Conservation (phyloP, 2,888 invertebrate genomes). For the Uloborus plumipes region DNA sequence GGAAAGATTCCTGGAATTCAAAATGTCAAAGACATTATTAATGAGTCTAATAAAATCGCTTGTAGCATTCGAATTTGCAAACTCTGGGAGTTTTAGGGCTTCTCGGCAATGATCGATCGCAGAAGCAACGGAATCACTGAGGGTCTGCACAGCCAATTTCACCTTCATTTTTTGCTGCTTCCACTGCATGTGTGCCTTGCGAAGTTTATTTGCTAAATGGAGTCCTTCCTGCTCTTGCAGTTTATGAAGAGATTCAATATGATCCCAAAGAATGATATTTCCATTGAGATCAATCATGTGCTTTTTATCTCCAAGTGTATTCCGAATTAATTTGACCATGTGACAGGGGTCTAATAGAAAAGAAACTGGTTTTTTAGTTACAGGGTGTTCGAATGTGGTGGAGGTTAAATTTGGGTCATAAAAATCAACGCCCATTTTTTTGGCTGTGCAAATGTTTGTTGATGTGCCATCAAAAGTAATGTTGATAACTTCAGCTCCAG, state of each 20-base stretch:
- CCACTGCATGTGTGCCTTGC: constrained; percentile 8
- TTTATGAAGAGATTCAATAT: constrained; percentile 12
- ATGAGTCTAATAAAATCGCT: too few relatives aligned
- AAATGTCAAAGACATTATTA: too few relatives aligned
- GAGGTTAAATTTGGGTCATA: neutral
- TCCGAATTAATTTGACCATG: constrained; percentile 29
- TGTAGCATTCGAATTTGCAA: neutral
- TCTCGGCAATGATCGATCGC: constrained; percentile 14
- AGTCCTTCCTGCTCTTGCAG: constrained; percentile 27
- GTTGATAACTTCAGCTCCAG: constrained; percentile 2
- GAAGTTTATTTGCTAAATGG: constrained; percentile 23
- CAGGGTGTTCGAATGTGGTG: constrained; percentile 12
- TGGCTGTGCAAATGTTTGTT: constrained; percentile 26
- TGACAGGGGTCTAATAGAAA: constrained; percentile 17
- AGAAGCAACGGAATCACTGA: constrained; percentile 34
- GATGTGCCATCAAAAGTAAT: constrained; percentile 33
- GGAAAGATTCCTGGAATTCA: too few relatives aligned
- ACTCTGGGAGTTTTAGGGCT: constrained; percentile 6
- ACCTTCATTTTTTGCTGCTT: constrained; percentile 30
- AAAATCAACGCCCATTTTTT: constrained; percentile 9
- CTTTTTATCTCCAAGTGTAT: constrained; percentile 10
- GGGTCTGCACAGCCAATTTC: constrained; percentile 12
- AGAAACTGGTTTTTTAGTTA: neutral
- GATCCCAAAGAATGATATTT: constrained; percentile 6
- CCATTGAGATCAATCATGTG: neutral